phyloP scores from a whole-genome alignment of 2,888 invertebrate species.

The Synanthedon vespiformis region DNA sequence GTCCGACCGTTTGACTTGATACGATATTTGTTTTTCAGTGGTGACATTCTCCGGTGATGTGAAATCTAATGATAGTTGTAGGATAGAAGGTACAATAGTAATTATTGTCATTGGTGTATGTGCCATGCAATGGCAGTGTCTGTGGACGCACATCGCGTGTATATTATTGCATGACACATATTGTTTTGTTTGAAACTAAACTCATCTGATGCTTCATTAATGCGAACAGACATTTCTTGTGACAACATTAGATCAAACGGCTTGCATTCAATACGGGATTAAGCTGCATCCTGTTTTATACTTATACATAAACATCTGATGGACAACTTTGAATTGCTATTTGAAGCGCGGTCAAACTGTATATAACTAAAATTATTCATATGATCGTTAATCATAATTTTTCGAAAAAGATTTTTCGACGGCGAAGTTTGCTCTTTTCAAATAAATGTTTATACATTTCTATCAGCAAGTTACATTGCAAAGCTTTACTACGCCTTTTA shows the following conservation, averaged over 20 bases:
- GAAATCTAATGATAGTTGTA: conserved; percentile 39
- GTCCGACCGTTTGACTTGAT: neutral
- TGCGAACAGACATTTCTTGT: neutral
- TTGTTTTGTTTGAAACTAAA: conserved; percentile 11
- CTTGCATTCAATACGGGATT: too few species aligned
- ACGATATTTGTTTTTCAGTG: conserved; percentile 33
- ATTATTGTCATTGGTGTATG: conserved; percentile 11
- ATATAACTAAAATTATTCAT: too few species aligned
- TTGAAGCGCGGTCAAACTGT: too few species aligned
- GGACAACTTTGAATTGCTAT: too few species aligned
- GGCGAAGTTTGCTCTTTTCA: too few species aligned
- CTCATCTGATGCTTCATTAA: conserved; percentile 4
- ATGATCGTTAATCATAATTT: too few species aligned
- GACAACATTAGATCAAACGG: neutral
- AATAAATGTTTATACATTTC: too few species aligned
- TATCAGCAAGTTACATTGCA: too few species aligned
- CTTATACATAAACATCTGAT: too few species aligned
- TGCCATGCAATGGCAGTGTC: conserved; percentile 14
- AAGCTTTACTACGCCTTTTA: too few species aligned
- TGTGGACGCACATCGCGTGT: conserved; percentile 3
- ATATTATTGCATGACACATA: conserved; percentile 6
- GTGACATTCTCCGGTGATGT: conserved; percentile 61
- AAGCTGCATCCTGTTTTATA: too few species aligned
- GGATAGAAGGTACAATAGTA: conserved; percentile 35
- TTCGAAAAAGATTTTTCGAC: too few species aligned